These are phyloP conservation scores for Diadromus collaris DNA, from an alignment of 2,888 invertebrate species.

Conservation along the genomic window DNA sequence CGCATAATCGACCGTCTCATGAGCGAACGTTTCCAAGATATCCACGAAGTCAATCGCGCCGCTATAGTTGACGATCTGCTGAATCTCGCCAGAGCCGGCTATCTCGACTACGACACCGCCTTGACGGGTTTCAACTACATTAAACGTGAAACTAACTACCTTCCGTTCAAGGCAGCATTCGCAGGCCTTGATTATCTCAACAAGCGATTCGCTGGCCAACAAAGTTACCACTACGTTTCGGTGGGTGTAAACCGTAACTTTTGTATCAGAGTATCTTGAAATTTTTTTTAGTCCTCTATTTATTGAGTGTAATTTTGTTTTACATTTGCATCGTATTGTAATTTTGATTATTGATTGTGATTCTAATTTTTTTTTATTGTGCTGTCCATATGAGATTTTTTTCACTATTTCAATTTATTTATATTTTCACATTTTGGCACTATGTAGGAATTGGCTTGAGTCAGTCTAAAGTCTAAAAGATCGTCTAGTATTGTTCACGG, in stretches of 20 bases:
- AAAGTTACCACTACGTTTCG: slow-evolving; percentile 63
- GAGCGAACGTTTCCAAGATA: slow-evolving; percentile 78
- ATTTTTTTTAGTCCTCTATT: too few relatives aligned
- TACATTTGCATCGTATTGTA: too few relatives aligned
- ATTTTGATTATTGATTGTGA: too few relatives aligned
- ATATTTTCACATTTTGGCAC: too few relatives aligned
- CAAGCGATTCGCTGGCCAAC: slow-evolving; percentile 79
- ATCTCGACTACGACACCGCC: slow-evolving; percentile 81
- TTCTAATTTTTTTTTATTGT: too few relatives aligned
- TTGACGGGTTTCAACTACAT: slow-evolving; percentile 84
- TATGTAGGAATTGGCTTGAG: too few relatives aligned
- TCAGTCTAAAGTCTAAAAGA: too few relatives aligned
- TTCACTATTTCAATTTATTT: too few relatives aligned
- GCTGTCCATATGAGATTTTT: too few relatives aligned
- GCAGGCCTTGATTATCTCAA: slow-evolving; percentile 80
- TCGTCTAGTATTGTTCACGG: too few relatives aligned
- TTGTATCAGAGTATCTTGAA: not conserved
- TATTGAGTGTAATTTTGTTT: too few relatives aligned
- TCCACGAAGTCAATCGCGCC: slow-evolving; percentile 85
- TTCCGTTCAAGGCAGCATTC: slow-evolving; percentile 87
- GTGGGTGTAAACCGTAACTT: slow-evolving; percentile 45
- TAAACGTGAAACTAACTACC: slow-evolving; percentile 84
- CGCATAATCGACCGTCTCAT: slow-evolving; percentile 81
- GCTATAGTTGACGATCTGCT: slow-evolving; percentile 87
- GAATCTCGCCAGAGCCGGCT: slow-evolving; percentile 82